These are phyloP conservation scores for Unio delphinus DNA, from an alignment of 2,888 invertebrate genomes.

Conservation along the genomic window DNA sequence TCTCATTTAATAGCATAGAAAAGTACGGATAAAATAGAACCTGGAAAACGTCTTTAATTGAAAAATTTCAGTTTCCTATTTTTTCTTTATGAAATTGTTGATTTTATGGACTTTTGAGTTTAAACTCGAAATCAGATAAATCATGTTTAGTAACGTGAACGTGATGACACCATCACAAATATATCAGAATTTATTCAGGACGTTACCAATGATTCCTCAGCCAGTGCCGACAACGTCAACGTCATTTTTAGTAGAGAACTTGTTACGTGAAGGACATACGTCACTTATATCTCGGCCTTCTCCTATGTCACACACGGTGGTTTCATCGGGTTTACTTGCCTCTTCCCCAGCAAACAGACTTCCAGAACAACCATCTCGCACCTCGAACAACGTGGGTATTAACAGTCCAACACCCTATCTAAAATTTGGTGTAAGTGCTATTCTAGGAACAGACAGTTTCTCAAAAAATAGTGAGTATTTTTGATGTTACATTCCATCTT, in stretches of 20 bases:
- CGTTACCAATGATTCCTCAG: slow-evolving; percentile 44
- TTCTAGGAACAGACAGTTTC: slow-evolving; percentile 57
- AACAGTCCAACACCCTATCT: slow-evolving; percentile 56
- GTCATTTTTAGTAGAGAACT: slow-evolving; percentile 64
- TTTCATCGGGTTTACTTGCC: slow-evolving; percentile 9
- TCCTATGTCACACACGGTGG: slow-evolving; percentile 20
- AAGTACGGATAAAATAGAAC: too few species aligned
- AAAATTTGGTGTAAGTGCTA: slow-evolving; percentile 67
- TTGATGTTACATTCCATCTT: not conserved
- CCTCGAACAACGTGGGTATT: slow-evolving; percentile 3
- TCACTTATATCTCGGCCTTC: slow-evolving; percentile 41
- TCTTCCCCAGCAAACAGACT: not conserved
- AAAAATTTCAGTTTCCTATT: too few species aligned
- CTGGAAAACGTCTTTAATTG: too few species aligned
- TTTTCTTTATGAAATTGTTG: too few species aligned
- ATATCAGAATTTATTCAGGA: slow-evolving; percentile 62
- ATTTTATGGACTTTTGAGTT: too few species aligned
- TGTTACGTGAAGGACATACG: slow-evolving; percentile 56
- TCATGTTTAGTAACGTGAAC: slow-evolving; percentile 24
- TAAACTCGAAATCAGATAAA: too few species aligned
- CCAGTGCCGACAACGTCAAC: slow-evolving; percentile 46
- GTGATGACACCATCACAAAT: slow-evolving; percentile 63
- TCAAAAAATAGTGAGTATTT: slow-evolving; percentile 42
- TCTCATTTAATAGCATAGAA: too few species aligned
- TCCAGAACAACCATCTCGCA: not conserved